Conservation (phyloP, 2,888 invertebrate genomes). For the Caradrina kadenii region DNA sequence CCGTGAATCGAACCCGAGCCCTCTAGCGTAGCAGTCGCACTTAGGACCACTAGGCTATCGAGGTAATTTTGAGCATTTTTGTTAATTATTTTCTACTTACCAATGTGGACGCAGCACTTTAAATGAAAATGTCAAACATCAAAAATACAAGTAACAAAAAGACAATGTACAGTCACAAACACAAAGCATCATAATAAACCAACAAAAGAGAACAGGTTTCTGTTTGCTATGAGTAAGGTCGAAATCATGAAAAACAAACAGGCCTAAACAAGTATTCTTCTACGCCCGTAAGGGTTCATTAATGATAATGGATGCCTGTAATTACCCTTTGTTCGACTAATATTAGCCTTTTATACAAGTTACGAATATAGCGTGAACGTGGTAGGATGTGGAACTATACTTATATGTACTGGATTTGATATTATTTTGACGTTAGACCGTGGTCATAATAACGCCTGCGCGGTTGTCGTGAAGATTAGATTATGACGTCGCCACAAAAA, state of each 20-base stretch:
- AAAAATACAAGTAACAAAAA: constrained; percentile 2
- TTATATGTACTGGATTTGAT: neutral
- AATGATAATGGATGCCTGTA: constrained; percentile 79
- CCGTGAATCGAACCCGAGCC: no score
- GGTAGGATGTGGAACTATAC: neutral
- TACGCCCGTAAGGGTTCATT: constrained; percentile 73
- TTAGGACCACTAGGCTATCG: no score
- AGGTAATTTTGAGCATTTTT: no score
- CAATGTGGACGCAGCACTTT: neutral
- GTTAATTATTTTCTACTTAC: neutral
- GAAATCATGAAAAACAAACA: constrained; percentile 57
- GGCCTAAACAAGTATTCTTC: constrained; percentile 61
- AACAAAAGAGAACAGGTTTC: constrained; percentile 37
- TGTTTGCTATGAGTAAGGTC: constrained; percentile 35
- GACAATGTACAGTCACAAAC: neutral
- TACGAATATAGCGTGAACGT: constrained; percentile 3
- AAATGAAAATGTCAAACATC: neutral
- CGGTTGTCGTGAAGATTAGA: no score
- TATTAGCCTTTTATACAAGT: constrained; percentile 74
- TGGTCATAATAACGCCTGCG: no score
- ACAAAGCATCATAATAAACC: constrained; percentile 26
- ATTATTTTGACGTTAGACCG: neutral
- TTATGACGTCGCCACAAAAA: no score
- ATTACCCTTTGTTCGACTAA: constrained; percentile 82
- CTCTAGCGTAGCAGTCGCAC: no score